Base-by-base conservation (phyloP, 2,113 vertebrate species). In the Gavia stellata region DNA sequence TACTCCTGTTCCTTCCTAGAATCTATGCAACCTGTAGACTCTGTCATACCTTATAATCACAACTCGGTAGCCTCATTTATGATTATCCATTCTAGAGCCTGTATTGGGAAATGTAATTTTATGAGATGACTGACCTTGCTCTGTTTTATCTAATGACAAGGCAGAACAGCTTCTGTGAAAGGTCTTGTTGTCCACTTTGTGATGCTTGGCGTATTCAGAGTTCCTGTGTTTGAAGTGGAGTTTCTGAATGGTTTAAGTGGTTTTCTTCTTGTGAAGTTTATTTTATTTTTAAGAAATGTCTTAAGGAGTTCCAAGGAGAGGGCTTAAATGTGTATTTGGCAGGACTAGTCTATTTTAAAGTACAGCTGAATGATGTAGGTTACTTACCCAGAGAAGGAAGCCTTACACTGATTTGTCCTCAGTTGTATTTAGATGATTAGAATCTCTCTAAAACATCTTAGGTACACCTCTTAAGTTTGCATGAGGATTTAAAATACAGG, bases 201-300 rank as follows among this genome's bases (percentile, higher is more conserved):
- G 86, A 86, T 53, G 80, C 25, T 34, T 50, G 67, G 66, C 3
- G 6, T 83, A 68, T 73, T 70, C 12, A n/a, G 66, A 66, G 78
- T 95, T 92, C 81, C 75, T 70, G 70, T 73, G 62, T 96, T 83
- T 88, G 78, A 91, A 68, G 45, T 81, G 65, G 42, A 85, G 47
- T 74, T 95, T 65, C 74, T 78, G 49, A 93, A 75, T 77, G 77
- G 79, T 90, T 89, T 66, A 36, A 20, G 81, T 81, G 59, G 74
- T 74, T 97, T 97, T 68, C 16, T 36, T 94, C 67, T 89, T 81
- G 55, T 59, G 75, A 91, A 88, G 90, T 92, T 94, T 75, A 13
- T 38, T 92, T 40, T 65, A 73, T 91, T 97, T 75, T 96, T 89
- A 84, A 95, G 95, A 88, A 91, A 44, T 81, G 61, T 82, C 86